Base-by-base conservation (phyloP, 2,113 vertebrate species). In the Chelonoidis abingdonii region DNA sequence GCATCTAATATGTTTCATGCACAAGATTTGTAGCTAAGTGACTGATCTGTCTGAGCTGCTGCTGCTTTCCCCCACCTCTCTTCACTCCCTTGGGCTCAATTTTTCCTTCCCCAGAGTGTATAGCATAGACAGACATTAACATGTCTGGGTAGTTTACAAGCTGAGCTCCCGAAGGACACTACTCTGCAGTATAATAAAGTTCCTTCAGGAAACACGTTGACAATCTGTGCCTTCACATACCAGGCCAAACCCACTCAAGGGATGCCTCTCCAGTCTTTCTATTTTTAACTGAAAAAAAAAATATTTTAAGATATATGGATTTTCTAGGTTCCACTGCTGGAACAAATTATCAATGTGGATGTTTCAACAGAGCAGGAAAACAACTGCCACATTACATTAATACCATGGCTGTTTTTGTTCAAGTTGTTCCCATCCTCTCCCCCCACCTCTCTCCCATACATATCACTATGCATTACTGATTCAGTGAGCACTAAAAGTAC, bases 211-310 rank as follows among this genome's bases (percentile, higher is more conserved):
- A 78, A 27, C 89, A 38, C 47, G 49, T 92, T 88, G 94, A 97
- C 97, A 94, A 96, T 92, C 95, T 97, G 95, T 95, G 88, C 84
- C 96, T 97, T 72, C 90, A 69, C 97, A 95, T 98, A 95, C 96
- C 97, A 97, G 89, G 90, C 94, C 96, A 96, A 98, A 88, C 97
- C 98, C 98, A 98, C 98, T 98, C 97, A 91, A 96, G 95, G 90
- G 97, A 96, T 97, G 97, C 94, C 92, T 94, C 92, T 97, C 95
- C 94, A 93, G 92, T 75, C 84, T 95, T 95, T 97, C 98, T 98
- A 98, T 98, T 98, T 98, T 98, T 98, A 98, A 94, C 96, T 83
- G 21, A 57, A 52, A 96, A 91, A 96, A 91, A 88, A 82, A 89
- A 65, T 5, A 90, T 91, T 86, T 91, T 78, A 94, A 96, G 92